Conservation (phyloP, 2,113 vertebrate genomes). For the Chaenogobius annularis region DNA sequence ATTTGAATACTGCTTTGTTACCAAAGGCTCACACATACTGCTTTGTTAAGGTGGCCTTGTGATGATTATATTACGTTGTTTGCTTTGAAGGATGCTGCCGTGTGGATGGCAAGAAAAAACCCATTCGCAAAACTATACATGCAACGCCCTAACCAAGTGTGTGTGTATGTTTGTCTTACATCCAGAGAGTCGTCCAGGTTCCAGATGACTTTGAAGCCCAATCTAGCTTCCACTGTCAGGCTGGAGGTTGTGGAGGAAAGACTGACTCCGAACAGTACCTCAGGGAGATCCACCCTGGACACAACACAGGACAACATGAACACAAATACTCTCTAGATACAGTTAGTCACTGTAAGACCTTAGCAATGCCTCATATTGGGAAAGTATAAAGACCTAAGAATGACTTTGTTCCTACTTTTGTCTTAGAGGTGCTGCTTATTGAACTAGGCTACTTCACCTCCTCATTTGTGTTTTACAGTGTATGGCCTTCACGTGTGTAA, state of each 20-base stretch:
- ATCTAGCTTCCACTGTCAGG: slow-evolving; percentile 72
- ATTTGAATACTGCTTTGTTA: neutral
- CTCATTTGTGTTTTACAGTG: too few relatives aligned
- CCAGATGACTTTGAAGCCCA: slow-evolving; percentile 81
- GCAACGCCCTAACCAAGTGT: neutral
- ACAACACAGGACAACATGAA: neutral
- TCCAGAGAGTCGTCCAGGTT: slow-evolving; percentile 83
- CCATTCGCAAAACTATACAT: too few relatives aligned
- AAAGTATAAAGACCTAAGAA: too few relatives aligned
- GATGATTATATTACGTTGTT: neutral
- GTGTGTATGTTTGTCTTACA: slow-evolving; percentile 37
- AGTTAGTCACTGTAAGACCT: too few relatives aligned
- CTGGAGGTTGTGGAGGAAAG: slow-evolving; percentile 72
- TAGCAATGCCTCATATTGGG: too few relatives aligned
- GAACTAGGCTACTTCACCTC: too few relatives aligned
- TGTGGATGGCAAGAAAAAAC: neutral
- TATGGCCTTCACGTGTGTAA: too few relatives aligned
- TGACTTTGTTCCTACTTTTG: too few relatives aligned
- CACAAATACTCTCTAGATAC: neutral
- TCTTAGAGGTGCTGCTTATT: too few relatives aligned
- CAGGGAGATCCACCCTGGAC: slow-evolving; percentile 75
- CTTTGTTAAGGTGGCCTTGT: neutral
- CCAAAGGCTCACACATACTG: neutral
- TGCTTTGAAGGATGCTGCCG: neutral
- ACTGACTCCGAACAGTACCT: slow-evolving; percentile 67